Percentiles rank a stretch among this genome's conserved stretches.
Evolutionary conservation across 1,140 invertebrate genomes (phyloP).

Genomic region (Coenobita brevimanus): DNA sequence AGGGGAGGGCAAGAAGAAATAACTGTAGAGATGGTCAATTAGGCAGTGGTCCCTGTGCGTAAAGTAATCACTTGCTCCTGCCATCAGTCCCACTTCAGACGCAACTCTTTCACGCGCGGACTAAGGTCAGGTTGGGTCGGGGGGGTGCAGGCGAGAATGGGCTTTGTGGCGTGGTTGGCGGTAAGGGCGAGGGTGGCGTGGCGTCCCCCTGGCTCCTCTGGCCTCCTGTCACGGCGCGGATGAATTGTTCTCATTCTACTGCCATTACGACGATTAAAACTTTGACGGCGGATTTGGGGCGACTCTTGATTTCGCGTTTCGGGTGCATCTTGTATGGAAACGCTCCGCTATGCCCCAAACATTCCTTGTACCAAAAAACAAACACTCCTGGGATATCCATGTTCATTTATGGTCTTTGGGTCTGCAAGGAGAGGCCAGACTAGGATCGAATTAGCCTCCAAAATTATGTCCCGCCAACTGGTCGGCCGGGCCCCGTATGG

Average conservation of each 20-base stretch:
- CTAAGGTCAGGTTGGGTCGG: slow-evolving; percentile 17
- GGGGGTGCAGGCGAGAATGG: neutral
- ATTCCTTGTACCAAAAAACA: no score
- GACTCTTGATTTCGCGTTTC: slow-evolving; percentile 56
- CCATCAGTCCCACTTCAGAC: slow-evolving; percentile 62
- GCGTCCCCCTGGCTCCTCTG: slow-evolving; percentile 4
- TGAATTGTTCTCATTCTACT: slow-evolving; percentile 65
- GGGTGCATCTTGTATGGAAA: no score
- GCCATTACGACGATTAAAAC: slow-evolving; percentile 65
- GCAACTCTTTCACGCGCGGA: slow-evolving; percentile 21
- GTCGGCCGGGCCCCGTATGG: slow-evolving; percentile 34
- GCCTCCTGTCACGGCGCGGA: slow-evolving; percentile 39
- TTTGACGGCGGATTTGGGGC: slow-evolving; percentile 56
- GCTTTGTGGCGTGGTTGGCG: neutral
- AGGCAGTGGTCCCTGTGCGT: slow-evolving; percentile 53
- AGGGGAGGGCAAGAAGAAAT: slow-evolving; percentile 30
- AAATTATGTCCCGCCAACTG: slow-evolving; percentile 45
- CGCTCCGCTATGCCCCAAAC: no score
- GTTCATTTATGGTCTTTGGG: neutral
- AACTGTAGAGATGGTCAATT: slow-evolving; percentile 58
- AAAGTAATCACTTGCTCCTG: slow-evolving; percentile 56
- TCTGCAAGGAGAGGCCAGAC: neutral
- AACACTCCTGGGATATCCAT: neutral
- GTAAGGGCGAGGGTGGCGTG: neutral
- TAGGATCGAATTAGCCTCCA: neutral